Base-by-base conservation (phyloP, 2,888 invertebrate genomes). In the Nemotelus pantherinus region DNA sequence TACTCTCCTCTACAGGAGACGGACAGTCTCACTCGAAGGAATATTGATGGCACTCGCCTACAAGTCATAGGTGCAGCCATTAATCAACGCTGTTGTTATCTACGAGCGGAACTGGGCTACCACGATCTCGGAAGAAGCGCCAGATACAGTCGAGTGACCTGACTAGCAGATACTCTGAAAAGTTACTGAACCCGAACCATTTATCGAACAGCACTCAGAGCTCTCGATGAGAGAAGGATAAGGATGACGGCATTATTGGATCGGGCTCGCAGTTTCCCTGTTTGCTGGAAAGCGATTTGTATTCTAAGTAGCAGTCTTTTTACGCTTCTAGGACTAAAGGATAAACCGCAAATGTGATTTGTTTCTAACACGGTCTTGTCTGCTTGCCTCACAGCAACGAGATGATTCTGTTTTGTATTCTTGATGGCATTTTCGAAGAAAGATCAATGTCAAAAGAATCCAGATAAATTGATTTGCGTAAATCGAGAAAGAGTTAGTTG, bases 31-130 rank as follows among this genome's bases (percentile, higher is more conserved):
- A 47, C 47, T 48, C 48, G 57, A 57, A 72, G 71, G 55, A 57
- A 63, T 74, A 74, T 74, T 74, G 74, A 74, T 63, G 63, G 50
- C 44, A 41, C 48, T 74, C 74, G 74, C 74, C 60, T 74, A 41
- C 63, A 58, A 9, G 57, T 43, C 74, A 74, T 55, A 63, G 74
- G 39, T 50, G 63, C 47, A 48, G 43, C 47, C 74, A 74, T 74
- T 74, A 74, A 74, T 74, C 74, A 74, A 74, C 9, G 74, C 45
- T 25, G 48, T 74, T 63, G 60, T 74, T 72, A 74, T 74, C 48
- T 63, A 41, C 7, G 63, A 25, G 41, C 39, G 41, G 63, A 41
- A 41, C n/a, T 5, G 39, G 50, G 68, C n/a, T 50, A 68, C 50
- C 50, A 68, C 41, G n/a, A 3, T 50, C 50, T 68, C 68, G 68